phyloP scores from a whole-genome alignment of 2,113 vertebrate species.

The Nothobranchius kuhntae region DNA sequence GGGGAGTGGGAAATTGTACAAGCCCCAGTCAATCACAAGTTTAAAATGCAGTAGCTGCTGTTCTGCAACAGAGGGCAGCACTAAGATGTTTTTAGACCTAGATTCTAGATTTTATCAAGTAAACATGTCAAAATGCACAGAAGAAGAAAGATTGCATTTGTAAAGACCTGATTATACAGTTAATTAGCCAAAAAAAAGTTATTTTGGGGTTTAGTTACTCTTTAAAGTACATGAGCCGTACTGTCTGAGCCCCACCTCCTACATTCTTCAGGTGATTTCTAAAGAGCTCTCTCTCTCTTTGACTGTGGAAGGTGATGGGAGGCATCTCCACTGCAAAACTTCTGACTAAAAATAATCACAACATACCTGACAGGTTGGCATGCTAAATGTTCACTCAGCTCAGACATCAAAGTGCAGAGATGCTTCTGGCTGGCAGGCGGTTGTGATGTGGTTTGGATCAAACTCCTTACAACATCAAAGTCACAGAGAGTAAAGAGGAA shows the following conservation, averaged over 20 bases:
- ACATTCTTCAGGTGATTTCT: conserved; percentile 30
- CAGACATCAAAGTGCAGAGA: background rate
- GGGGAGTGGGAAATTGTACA: too few species aligned
- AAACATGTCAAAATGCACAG: too few species aligned
- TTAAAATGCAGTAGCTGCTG: too few species aligned
- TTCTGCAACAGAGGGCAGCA: too few species aligned
- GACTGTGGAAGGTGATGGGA: conserved; percentile 35
- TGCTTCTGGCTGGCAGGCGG: background rate
- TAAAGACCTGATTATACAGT: too few species aligned
- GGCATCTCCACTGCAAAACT: conserved; percentile 17
- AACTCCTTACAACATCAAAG: background rate
- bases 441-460: background rate
- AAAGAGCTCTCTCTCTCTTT: conserved; percentile 37
- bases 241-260: conserved; percentile 35
- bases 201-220: too few species aligned
- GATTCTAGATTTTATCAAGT: too few species aligned
- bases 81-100: too few species aligned
- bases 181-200: too few species aligned
- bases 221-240: too few species aligned
- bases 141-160: too few species aligned
- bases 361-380: background rate
- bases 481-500: background rate
- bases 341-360: conserved; percentile 17
- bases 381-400: background rate
- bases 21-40: too few species aligned